Evolutionary conservation across 2,113 vertebrate species (phyloP).

Genomic region (Gallinago jamesoni): DNA sequence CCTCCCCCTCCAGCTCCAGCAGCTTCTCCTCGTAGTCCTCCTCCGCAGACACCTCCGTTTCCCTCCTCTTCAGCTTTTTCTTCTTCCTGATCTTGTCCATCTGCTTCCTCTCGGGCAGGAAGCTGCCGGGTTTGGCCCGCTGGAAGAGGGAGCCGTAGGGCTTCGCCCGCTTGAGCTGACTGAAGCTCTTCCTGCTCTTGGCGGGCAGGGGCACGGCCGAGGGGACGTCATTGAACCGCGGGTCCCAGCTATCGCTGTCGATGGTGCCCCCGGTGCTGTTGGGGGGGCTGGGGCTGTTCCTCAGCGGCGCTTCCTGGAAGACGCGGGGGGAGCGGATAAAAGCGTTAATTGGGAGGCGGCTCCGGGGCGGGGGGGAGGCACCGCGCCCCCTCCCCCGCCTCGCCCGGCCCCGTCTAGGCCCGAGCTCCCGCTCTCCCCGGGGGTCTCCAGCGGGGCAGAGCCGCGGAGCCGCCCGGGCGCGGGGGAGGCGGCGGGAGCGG

Average conservation of each 20-base stretch:
- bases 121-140: conserved; percentile 72
- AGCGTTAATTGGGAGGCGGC: rapidly evolving
- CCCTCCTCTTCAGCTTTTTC: conserved; percentile 83
- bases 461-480: background rate
- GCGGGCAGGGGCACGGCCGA: conserved; percentile 65
- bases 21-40: conserved; percentile 70
- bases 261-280: conserved; percentile 94
- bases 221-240: conserved; percentile 72
- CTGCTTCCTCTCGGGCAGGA: conserved; percentile 83
- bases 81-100: conserved; percentile 91
- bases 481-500: background rate
- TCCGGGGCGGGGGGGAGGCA: rapidly evolving
- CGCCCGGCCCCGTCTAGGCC: background rate
- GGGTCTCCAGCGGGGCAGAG: background rate
- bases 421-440: background rate
- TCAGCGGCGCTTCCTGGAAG: conserved; percentile 82
- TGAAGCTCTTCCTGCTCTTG: conserved; percentile 80
- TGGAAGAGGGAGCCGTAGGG: conserved; percentile 69
- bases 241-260: conserved; percentile 93
- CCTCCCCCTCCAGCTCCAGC: conserved; percentile 85
- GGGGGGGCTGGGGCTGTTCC: conserved; percentile 93
- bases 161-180: conserved; percentile 72
- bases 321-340: background rate
- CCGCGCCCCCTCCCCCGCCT: background rate
- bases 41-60: conserved; percentile 40